Evolutionary conservation across 2,888 invertebrate genomes (phyloP).

Genomic region (Lithophane semibrunnea): DNA sequence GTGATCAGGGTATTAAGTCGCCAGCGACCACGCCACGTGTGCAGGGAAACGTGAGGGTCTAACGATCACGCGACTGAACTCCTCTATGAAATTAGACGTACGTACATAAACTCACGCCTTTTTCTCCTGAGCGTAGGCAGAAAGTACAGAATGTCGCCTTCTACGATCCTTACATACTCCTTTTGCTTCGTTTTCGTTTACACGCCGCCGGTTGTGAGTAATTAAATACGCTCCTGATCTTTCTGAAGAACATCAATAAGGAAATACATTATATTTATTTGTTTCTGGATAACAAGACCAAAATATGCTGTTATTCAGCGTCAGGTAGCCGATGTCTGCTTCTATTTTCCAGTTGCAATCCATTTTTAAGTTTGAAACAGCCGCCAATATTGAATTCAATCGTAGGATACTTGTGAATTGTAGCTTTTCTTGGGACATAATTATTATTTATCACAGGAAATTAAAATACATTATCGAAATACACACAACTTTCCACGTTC

Average conservation of each 20-base stretch:
- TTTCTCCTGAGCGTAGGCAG: not conserved
- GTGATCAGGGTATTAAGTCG: slow-evolving; percentile 10
- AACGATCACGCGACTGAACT: not conserved
- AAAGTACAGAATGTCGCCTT: not conserved
- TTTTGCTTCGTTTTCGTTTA: not conserved
- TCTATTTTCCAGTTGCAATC: not conserved
- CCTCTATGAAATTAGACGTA: too few relatives aligned
- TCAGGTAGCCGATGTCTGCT: not conserved
- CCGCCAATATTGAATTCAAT: not conserved
- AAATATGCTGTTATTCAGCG: not conserved
- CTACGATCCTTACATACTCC: not conserved
- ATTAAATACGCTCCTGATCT: not conserved
- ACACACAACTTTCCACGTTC: not conserved
- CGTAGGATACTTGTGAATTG: not conserved
- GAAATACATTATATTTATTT: not conserved
- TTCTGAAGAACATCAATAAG: not conserved
- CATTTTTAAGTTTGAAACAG: not conserved
- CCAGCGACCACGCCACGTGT: slow-evolving; percentile 20
- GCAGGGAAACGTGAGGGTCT: slow-evolving; percentile 19
- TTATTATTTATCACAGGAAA: not conserved
- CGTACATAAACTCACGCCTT: not conserved
- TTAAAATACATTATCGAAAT: not conserved
- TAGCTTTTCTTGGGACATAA: not conserved
- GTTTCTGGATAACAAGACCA: not conserved
- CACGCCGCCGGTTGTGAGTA: not conserved